phyloP scores from a whole-genome alignment of 2,797 vertebrate genomes.

The Chromis chromis region DNA sequence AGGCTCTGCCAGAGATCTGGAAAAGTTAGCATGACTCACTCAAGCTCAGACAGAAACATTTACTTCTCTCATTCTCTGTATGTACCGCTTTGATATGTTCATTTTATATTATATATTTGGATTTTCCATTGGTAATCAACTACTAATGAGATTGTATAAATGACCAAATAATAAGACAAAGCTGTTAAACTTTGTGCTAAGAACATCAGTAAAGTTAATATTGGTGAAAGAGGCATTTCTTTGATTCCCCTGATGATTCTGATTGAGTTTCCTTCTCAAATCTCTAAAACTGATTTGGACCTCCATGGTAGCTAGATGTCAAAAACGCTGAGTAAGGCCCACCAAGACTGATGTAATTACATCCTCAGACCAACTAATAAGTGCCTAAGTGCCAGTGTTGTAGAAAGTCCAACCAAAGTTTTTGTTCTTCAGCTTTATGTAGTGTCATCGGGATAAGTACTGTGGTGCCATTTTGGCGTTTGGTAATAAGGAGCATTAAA shows the following conservation, averaged over 20 bases:
- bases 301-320: slow-evolving; percentile 30
- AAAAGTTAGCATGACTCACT: slow-evolving; percentile 87
- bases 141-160: slow-evolving; percentile 45
- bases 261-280: slow-evolving; percentile 12
- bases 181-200: slow-evolving; percentile 5
- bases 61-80: slow-evolving; percentile 65
- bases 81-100: slow-evolving; percentile 56
- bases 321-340: slow-evolving; percentile 39
- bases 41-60: slow-evolving; percentile 76
- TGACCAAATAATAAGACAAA: slow-evolving; percentile 26
- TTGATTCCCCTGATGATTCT: slow-evolving; percentile 52
- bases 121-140: slow-evolving; percentile 58
- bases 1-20: slow-evolving; percentile 84
- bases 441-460: neutral
- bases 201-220: slow-evolving; percentile 22
- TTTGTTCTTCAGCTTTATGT: slow-evolving; percentile 4
- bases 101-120: slow-evolving; percentile 56
- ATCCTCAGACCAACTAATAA: slow-evolving; percentile 37
- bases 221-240: slow-evolving; percentile 20
- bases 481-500: slow-evolving; percentile 2
- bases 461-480: slow-evolving; percentile 11
- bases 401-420: slow-evolving; percentile 12
- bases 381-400: slow-evolving; percentile 19
- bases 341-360: slow-evolving; percentile 35
- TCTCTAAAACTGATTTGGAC: slow-evolving; percentile 35